Percentiles rank a stretch among this genome's conserved stretches.
These are phyloP conservation scores for Leptogaster cylindrica DNA, from an alignment of 2,888 invertebrate genomes.

Conservation along the genomic window DNA sequence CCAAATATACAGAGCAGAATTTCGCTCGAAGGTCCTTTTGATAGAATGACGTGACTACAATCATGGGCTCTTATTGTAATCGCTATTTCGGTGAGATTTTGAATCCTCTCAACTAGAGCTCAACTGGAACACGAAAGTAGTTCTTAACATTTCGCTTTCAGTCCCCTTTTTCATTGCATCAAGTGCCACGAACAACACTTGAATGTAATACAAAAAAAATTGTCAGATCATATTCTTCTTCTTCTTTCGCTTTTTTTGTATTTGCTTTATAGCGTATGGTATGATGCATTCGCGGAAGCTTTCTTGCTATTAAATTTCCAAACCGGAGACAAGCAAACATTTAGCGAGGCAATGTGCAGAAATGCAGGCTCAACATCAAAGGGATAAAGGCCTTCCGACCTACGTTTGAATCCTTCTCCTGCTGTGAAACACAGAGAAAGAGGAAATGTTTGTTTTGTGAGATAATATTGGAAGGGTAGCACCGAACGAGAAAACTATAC, in stretches of 20 bases:
- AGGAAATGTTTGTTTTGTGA: too few relatives aligned
- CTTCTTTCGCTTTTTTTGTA: slow-evolving; percentile 1
- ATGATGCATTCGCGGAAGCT: not conserved
- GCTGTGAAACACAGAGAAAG: too few relatives aligned
- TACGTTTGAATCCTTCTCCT: not conserved
- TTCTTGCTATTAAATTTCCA: slow-evolving; percentile 19
- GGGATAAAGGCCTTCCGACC: not conserved
- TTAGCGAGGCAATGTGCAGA: slow-evolving; percentile 2
- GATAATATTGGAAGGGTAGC: too few relatives aligned
- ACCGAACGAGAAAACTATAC: too few relatives aligned
- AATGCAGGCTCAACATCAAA: not conserved
- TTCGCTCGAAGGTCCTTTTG: not conserved
- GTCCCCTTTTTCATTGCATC: slow-evolving; percentile 5
- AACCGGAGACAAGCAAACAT: slow-evolving; percentile 11
- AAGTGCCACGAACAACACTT: slow-evolving; percentile 31
- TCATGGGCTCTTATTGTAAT: slow-evolving; percentile 13
- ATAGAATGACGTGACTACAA: slow-evolving; percentile 28
- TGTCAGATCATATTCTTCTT: too few relatives aligned
- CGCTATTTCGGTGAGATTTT: slow-evolving; percentile 20
- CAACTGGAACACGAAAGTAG: slow-evolving; percentile 33
- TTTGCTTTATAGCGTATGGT: not conserved
- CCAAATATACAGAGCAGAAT: not conserved
- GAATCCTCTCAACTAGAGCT: slow-evolving; percentile 10
- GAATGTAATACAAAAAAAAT: slow-evolving; percentile 5
- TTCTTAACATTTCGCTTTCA: slow-evolving; percentile 31